Evolutionary conservation across 2,113 vertebrate species (phyloP).

Genomic region (Rhinolophus sinicus): DNA sequence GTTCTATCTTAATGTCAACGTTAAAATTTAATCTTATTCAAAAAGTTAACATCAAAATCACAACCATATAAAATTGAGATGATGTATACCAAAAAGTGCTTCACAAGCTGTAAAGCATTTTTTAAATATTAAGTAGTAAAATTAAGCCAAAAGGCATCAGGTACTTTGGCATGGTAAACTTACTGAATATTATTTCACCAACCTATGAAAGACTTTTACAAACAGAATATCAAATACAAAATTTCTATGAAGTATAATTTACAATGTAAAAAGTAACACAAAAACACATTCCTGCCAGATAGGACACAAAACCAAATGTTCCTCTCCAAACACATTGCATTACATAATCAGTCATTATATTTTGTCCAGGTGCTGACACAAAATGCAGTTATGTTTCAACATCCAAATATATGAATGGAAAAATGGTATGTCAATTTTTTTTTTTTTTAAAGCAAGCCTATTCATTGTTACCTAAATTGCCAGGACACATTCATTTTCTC

Average conservation of each 20-base stretch:
- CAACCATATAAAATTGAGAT: constrained; percentile 18
- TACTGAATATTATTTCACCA: not conserved
- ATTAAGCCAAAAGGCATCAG: constrained; percentile 38
- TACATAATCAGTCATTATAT: constrained; percentile 63
- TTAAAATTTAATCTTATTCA: constrained; percentile 21
- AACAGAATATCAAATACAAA: constrained; percentile 30
- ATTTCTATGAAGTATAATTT: constrained; percentile 40
- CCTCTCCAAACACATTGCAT: constrained; percentile 49
- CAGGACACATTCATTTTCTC: constrained; percentile 5
- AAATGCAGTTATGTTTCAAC: constrained; percentile 60
- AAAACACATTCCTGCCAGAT: constrained; percentile 62
- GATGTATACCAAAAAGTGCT: not conserved
- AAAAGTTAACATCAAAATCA: constrained; percentile 43
- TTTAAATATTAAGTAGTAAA: constrained; percentile 1
- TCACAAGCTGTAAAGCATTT: constrained; percentile 5
- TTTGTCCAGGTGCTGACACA: constrained; percentile 58
- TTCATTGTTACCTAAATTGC: constrained; percentile 19
- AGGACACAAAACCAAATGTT: constrained; percentile 68
- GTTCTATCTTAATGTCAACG: not conserved
- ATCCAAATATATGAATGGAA: constrained; percentile 36
- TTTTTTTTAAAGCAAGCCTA: not conserved
- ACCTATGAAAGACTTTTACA: not conserved
- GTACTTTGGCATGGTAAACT: not conserved
- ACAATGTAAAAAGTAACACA: constrained; percentile 60
- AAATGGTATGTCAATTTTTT: not conserved